Percentiles rank a stretch among this genome's conserved stretches.
Conservation (phyloP, 2,888 invertebrate species). For the Anodontia alba region DNA sequence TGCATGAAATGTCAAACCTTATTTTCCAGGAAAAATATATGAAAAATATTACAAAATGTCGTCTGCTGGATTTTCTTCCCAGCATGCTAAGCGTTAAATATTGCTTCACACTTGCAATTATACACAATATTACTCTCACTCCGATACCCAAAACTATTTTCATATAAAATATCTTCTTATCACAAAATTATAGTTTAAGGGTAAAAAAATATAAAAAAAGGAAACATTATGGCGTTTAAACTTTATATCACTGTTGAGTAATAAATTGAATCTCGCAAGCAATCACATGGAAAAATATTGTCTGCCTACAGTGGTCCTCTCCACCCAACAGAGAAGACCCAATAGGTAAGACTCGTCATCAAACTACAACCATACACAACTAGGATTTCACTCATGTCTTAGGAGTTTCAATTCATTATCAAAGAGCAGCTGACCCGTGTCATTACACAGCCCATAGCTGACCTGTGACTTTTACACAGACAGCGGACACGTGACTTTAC, state of each 20-base stretch:
- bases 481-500: neutral
- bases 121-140: neutral
- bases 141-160: constrained; percentile 11
- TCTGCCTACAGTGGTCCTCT: neutral
- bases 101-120: neutral
- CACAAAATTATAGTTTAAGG: constrained; percentile 19
- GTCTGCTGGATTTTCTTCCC: no score
- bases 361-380: constrained; percentile 12
- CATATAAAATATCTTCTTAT: constrained; percentile 8
- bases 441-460: neutral
- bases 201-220: constrained; percentile 13
- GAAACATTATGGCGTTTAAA: constrained; percentile 16
- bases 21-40: no score
- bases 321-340: constrained; percentile 7
- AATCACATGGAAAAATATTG: constrained; percentile 4
- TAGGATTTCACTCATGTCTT: constrained; percentile 9
- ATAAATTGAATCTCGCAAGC: constrained; percentile 16
- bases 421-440: neutral
- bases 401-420: constrained; percentile 20
- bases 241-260: constrained; percentile 13
- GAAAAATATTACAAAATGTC: no score
- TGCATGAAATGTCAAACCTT: no score
- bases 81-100: no score
- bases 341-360: neutral
- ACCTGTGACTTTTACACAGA: neutral